Base-by-base conservation (phyloP, 2,113 vertebrate genomes). In the Spizaetus ornatus region DNA sequence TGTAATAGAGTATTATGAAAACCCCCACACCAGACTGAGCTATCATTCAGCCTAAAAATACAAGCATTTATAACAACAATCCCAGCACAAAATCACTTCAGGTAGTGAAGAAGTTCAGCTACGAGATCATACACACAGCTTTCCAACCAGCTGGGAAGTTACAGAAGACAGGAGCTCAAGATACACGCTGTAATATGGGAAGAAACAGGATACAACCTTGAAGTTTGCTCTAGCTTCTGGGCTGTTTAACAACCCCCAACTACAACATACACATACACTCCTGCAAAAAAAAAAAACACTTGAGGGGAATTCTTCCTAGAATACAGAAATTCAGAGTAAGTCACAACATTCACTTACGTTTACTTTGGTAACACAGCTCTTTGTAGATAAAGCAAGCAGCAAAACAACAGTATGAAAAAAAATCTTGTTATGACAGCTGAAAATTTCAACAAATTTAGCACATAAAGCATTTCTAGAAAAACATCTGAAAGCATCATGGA, bases 331-430 rank as follows among this genome's bases (percentile, higher is more conserved):
- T 74, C 47, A 52, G 65, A 90, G 1, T 45, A 74, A 79, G 27
- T 74, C 32, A 48, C 58, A 82, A 76, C 6, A 71, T 55, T 50
- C 72, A 71, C 73, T 90, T 72, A 34, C 8, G 31, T 47, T 76
- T 84, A 74, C 72, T 93, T 94, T 89, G 92, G 82, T 78, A 84
- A 86, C 52, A 86, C 34, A 84, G 65, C 52, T 84, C 86, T 76
- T 36, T 53, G 70, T n/a, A 81, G 56, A 56, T 65, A 85, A 65
- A 91, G 40, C 47, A 94, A 93, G 32, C 14, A 74, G 65, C 65
- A 89, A 84, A 82, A 79, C 21, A 90, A 77, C 10, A 52, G 29
- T 8, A 59, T 55, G 34, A 56, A 59, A 63, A 63, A 65, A 16
- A 47, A 40, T 53, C 34, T 53, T 69, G 43, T 58, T 76, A 17